A percentile compares a stretch with the other conserved stretches of the same genome.
Evolutionary conservation across 2,113 vertebrate species (phyloP).

Genomic region (Periophthalmus modestus): DNA sequence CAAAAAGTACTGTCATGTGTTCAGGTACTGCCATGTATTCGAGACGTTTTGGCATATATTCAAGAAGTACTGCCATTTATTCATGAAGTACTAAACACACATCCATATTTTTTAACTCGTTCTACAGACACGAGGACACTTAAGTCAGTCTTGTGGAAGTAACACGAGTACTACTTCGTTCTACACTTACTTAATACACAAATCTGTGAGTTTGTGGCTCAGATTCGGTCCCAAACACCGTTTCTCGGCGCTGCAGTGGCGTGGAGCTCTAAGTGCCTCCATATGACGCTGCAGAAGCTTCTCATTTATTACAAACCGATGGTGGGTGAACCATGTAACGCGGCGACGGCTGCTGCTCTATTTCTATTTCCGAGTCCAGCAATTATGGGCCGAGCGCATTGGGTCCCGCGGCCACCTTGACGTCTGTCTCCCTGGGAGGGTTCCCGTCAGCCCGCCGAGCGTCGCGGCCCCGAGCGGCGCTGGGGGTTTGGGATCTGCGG

Average conservation of each 20-base stretch:
- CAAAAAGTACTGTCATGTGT: too few relatives aligned
- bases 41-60: too few relatives aligned
- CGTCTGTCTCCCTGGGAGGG: slow-evolving; percentile 78
- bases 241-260: slow-evolving; percentile 60
- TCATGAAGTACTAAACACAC: too few relatives aligned
- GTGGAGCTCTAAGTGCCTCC: slow-evolving; percentile 74
- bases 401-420: slow-evolving; percentile 79
- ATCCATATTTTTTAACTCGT: too few relatives aligned
- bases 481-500: slow-evolving; percentile 71
- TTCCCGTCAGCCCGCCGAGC: slow-evolving; percentile 67
- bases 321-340: slow-evolving; percentile 74
- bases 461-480: slow-evolving; percentile 64
- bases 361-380: slow-evolving; percentile 77
- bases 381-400: slow-evolving; percentile 78
- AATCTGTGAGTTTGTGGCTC: too few relatives aligned
- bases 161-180: too few relatives aligned
- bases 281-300: slow-evolving; percentile 74
- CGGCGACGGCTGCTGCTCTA: slow-evolving; percentile 71
- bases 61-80: too few relatives aligned
- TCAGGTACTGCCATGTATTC: too few relatives aligned
- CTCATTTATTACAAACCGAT: slow-evolving; percentile 81
- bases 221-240: too few relatives aligned
- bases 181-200: too few relatives aligned
- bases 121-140: too few relatives aligned
- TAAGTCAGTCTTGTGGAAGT: too few relatives aligned